These are phyloP conservation scores for Tribolium madens DNA, from an alignment of 1,140 invertebrate genomes.

Conservation along the genomic window DNA sequence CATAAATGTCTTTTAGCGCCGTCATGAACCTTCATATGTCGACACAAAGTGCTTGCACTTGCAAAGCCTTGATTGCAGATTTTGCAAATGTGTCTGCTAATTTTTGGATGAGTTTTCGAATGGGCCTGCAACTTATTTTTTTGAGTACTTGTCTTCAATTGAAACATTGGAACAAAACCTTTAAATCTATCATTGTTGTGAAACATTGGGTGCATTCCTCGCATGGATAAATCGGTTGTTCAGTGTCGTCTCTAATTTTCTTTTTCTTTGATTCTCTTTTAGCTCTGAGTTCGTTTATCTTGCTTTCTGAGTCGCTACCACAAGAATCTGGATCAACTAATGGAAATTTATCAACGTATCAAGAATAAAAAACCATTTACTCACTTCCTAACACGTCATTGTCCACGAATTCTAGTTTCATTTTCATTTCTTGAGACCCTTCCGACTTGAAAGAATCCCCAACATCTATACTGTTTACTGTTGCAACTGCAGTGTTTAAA, in stretches of 20 bases:
- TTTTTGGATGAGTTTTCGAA: slow-evolving; percentile 47
- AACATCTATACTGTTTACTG: slow-evolving; percentile 14
- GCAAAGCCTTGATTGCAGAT: slow-evolving; percentile 67
- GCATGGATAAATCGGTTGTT: slow-evolving; percentile 56
- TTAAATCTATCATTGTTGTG: slow-evolving; percentile 52
- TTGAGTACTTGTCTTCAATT: not conserved
- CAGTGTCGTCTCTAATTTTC: slow-evolving; percentile 58
- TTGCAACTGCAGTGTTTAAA: not conserved
- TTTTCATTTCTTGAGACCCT: slow-evolving; percentile 1
- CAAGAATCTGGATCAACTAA: slow-evolving; percentile 5
- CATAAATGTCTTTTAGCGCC: slow-evolving; percentile 73
- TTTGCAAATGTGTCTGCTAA: slow-evolving; percentile 63
- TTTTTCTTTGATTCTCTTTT: slow-evolving; percentile 60
- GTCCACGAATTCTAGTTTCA: slow-evolving; percentile 18
- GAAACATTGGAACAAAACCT: slow-evolving; percentile 25
- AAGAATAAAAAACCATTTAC: not conserved
- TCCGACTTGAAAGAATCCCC: not conserved
- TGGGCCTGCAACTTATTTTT: slow-evolving; percentile 46
- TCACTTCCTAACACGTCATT: slow-evolving; percentile 14
- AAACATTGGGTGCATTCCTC: slow-evolving; percentile 57
- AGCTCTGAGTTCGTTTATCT: slow-evolving; percentile 53
- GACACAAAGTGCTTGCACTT: slow-evolving; percentile 66
- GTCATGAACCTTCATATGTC: slow-evolving; percentile 64
- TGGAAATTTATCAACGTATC: not conserved
- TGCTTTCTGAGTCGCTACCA: slow-evolving; percentile 1